Base-by-base conservation (phyloP, 2,113 vertebrate genomes). In the Lycaon pictus region DNA sequence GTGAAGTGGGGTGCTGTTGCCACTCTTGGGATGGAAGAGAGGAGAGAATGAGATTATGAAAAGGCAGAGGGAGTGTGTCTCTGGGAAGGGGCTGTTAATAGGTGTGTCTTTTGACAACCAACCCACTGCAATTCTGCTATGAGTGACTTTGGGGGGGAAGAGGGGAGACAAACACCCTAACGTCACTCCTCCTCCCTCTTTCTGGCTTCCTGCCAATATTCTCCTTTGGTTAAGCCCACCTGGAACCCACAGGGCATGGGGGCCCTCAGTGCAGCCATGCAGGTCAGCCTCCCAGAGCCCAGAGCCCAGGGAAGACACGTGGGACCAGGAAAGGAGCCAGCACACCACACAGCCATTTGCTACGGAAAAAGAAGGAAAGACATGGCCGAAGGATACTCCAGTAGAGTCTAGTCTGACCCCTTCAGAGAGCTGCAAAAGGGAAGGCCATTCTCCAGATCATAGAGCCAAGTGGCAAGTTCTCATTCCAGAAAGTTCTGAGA, bases 231-330 rank as follows among this genome's bases (percentile, higher is more conserved):
- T 32, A 56, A 55, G 65, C 23, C 86, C 35, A 23, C 8, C 55
- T 5, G 1, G 63, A 15, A 23, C 17, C 23, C 37, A 35, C 22
- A 22, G 53, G 53, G 13, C 11, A 56, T 0, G 0, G 74, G 8
- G 11, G 2, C 37, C 7, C 0, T 72, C 19, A 1, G 0, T 5
- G 32, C 32, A 12, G n/a, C 32, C 77, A 32, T 0, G 11, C 19
- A 1, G 29, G 43, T 81, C 76, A 56, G 4, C 23, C 17, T 53
- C 51, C 51, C 51, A 23, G 80, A 74, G 90, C 53, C 3, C 53
- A 15, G 85, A 32, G 60, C 60, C 0, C 12, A 1, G 63, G 1
- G 63, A 9, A 11, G 58, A 15, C 69, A 35, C 7, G 17, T 27
- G 11, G 80, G 35, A n/a, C 92, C 58, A 19, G 23, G 85, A 15